phyloP scores from a whole-genome alignment of 2,797 vertebrate genomes.

The Anguilla anguilla region DNA sequence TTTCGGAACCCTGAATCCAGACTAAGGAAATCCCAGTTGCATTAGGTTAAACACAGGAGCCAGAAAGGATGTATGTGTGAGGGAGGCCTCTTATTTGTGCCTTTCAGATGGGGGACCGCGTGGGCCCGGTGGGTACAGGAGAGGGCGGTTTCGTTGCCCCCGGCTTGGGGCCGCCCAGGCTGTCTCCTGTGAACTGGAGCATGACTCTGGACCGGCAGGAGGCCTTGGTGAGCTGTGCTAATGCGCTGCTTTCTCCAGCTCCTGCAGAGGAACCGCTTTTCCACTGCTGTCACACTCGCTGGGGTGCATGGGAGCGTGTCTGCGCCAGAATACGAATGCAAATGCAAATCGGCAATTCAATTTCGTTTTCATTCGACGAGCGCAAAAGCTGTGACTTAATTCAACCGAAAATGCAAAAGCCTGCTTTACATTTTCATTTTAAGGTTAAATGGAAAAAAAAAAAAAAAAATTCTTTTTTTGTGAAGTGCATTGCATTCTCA shows the following conservation, averaged over 20 bases:
- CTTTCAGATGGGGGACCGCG: conserved; percentile 74
- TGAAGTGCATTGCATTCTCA: no score
- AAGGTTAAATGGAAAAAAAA: no score
- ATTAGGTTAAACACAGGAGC: not conserved
- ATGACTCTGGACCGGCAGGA: conserved; percentile 64
- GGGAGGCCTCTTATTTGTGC: not conserved
- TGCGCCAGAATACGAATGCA: not conserved
- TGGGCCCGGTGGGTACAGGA: conserved; percentile 77
- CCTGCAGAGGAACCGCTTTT: not conserved
- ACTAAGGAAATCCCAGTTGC: not conserved
- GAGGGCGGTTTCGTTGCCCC: conserved; percentile 57
- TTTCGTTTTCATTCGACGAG: no score
- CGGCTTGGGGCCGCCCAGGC: conserved; percentile 39
- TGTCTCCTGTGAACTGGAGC: conserved; percentile 61
- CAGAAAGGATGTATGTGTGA: not conserved
- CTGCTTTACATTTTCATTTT: no score
- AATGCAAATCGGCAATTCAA: not conserved
- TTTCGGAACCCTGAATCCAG: not conserved
- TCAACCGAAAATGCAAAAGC: no score
- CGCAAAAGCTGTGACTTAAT: no score
- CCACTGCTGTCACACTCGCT: not conserved
- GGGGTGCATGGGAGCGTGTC: not conserved
- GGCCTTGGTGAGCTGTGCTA: conserved; percentile 60
- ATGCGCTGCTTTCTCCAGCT: not conserved
- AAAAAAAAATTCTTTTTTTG: no score